Conservation (phyloP, 1,140 invertebrate genomes). For the Papilio glaucus region DNA sequence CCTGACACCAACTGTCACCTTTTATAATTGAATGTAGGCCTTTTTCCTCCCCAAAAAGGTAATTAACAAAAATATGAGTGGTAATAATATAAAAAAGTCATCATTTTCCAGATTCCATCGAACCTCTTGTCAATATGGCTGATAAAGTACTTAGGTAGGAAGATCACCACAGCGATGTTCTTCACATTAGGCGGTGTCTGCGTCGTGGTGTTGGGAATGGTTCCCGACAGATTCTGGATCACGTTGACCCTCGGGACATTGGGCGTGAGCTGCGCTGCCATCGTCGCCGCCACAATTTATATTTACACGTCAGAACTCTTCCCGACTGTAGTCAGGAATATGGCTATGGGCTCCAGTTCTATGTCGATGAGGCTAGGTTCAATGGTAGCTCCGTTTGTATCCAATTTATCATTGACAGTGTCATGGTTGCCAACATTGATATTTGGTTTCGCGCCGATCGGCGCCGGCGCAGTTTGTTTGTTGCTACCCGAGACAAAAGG, state of each 20-base stretch:
- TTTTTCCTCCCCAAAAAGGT: too few species aligned
- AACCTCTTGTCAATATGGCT: constrained; percentile 64
- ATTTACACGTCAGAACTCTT: constrained; percentile 88
- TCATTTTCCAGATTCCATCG: constrained; percentile 64
- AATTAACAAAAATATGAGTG: too few species aligned
- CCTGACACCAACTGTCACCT: too few species aligned
- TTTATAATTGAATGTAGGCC: too few species aligned
- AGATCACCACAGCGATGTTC: constrained; percentile 50
- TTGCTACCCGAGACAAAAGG: constrained; percentile 91
- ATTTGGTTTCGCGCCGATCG: constrained; percentile 87
- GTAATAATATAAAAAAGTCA: neutral
- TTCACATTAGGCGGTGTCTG: constrained; percentile 59
- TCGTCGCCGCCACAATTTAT: constrained; percentile 86
- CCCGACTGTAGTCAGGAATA: constrained; percentile 87
- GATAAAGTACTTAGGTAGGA: constrained; percentile 61
- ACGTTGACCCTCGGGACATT: constrained; percentile 67
- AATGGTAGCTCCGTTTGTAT: constrained; percentile 86
- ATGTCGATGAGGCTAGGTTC: constrained; percentile 88
- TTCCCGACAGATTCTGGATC: constrained; percentile 59
- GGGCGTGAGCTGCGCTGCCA: constrained; percentile 87
- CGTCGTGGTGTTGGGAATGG: constrained; percentile 56
- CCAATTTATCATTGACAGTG: constrained; percentile 75
- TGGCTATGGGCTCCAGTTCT: constrained; percentile 86
- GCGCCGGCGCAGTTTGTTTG: constrained; percentile 86
- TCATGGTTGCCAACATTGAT: constrained; percentile 87